phyloP scores from a whole-genome alignment of 2,888 invertebrate genomes.

The Ornithoptera alexandrae region DNA sequence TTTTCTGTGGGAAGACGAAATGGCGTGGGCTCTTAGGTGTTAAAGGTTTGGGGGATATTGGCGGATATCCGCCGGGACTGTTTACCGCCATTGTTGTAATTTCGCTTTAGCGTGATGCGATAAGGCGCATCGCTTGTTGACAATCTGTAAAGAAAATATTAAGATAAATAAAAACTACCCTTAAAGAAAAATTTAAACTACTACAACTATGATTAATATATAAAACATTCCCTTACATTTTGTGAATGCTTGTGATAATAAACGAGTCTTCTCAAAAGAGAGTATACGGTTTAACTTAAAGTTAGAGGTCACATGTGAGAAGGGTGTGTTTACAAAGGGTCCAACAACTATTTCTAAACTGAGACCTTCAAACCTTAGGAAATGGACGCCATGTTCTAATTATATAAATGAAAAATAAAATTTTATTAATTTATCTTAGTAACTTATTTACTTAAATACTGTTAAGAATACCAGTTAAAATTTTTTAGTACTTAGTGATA shows the following conservation, averaged over 20 bases:
- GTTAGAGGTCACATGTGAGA: not conserved
- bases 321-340: not conserved
- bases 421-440: not conserved
- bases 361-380: not conserved
- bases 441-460: too few relatives aligned
- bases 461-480: too few relatives aligned
- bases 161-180: not conserved
- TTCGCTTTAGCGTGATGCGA: conserved; percentile 45
- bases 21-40: conserved; percentile 80
- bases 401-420: not conserved
- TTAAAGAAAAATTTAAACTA: too few relatives aligned
- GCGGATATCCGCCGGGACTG: conserved; percentile 79
- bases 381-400: not conserved
- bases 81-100: conserved; percentile 75
- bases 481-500: too few relatives aligned
- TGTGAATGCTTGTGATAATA: not conserved
- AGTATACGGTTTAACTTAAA: not conserved
- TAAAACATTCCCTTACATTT: too few relatives aligned
- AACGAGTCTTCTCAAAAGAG: not conserved
- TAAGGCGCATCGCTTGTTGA: conserved; percentile 49
- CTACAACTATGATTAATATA: too few relatives aligned
- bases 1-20: conserved; percentile 76
- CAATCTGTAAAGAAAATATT: conserved; percentile 56
- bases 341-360: not conserved
- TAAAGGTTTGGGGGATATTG: conserved; percentile 77